phyloP scores from a whole-genome alignment of 1,140 invertebrate species.

The Phocides pigmalion region DNA sequence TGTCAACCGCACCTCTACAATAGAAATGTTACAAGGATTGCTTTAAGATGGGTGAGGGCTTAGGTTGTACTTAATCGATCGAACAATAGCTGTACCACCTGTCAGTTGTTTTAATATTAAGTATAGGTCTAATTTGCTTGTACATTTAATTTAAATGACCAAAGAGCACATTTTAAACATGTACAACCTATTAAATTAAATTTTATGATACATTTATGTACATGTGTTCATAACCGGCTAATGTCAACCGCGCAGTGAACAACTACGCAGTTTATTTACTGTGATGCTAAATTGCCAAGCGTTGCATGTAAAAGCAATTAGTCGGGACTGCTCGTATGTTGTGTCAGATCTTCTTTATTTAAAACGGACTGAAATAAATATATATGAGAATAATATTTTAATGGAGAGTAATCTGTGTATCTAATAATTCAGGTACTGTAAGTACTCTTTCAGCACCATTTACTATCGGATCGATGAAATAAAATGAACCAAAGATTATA shows the following conservation, averaged over 20 bases:
- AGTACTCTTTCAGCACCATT: too few species aligned
- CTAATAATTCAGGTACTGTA: background rate
- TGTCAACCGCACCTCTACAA: too few species aligned
- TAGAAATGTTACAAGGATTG: too few species aligned
- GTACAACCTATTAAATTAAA: background rate
- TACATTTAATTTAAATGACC: too few species aligned
- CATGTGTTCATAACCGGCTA: background rate
- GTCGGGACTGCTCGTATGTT: background rate
- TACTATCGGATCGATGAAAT: too few species aligned
- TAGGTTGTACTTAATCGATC: too few species aligned
- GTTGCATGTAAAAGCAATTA: slow-evolving; percentile 30
- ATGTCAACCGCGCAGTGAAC: background rate
- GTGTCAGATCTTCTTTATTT: background rate
- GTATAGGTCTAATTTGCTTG: too few species aligned
- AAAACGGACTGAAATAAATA: background rate
- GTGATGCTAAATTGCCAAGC: background rate
- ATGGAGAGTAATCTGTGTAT: background rate
- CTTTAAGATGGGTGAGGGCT: too few species aligned
- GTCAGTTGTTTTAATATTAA: too few species aligned
- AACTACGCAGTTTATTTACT: background rate
- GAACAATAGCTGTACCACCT: too few species aligned
- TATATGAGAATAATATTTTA: background rate
- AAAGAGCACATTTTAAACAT: background rate
- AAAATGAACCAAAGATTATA: too few species aligned
- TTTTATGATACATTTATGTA: background rate